Base-by-base conservation (phyloP, 2,888 invertebrate species). In the Pollenia labialis region DNA sequence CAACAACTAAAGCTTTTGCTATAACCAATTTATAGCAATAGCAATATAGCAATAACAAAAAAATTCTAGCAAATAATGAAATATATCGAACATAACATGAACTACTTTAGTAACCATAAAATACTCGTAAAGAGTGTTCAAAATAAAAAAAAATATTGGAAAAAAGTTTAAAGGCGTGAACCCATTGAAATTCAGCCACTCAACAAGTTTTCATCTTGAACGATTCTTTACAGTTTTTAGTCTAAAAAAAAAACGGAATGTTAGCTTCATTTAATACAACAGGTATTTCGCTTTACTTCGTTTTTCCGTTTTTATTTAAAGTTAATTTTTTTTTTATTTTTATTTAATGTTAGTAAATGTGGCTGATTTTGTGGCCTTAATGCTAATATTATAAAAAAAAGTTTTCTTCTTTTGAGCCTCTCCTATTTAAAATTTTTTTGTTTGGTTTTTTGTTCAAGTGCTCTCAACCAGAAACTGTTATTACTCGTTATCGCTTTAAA, bases 121-220 rank as follows among this genome's bases (percentile, higher is more conserved):
- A 62, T 71, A 44, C 44, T 71, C 8, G 52, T 66, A 74, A 56
- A 66, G 18, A 18, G 56, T 60, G 42, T 50, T 50, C 72, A 77
- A 68, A 66, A 68, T 16, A 12, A 11, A 50, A 46, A 54, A 9
- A 54, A 16, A 54, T 18, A 2, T 23, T 1, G 23, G 1, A 23
- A 23, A 23, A 81, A 68, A 50, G 50, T 77, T 69, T 76, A 62
- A 82, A 91, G 91, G 92, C 92, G 92, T 91, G 90, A 91, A 91
- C 90, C 90, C 90, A 91, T 91, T 92, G 92, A 92, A 90, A 90
- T 89, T 89, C 89, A 88, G 88, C 80, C 84, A 87, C 85, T 88
- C 82, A 86, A 86, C 85, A 82, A 83, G 85, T 87, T 86, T 85
- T 76, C 84, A 87, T 84, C 84, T 87, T 84, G 81, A 84, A 84